Conservation (phyloP, 2,888 invertebrate species). For the Lissonota sp. region DNA sequence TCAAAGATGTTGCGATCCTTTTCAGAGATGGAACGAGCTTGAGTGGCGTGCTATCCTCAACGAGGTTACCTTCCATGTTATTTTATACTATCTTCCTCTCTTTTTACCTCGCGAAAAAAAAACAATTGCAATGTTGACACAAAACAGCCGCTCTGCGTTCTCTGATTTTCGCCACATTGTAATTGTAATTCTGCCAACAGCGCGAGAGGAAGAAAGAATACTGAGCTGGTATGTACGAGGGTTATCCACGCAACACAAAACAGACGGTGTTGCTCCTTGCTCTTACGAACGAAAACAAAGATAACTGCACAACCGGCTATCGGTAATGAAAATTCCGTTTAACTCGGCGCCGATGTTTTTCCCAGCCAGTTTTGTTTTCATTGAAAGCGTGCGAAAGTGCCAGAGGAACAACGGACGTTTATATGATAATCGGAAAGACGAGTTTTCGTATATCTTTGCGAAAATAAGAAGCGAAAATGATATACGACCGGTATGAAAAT, state of each 20-base stretch:
- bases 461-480: not conserved
- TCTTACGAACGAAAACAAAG: too few species aligned
- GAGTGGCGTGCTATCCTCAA: constrained; percentile 74
- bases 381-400: not conserved
- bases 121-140: too few species aligned
- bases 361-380: not conserved
- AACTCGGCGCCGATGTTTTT: not conserved
- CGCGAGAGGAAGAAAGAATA: too few species aligned
- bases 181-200: too few species aligned
- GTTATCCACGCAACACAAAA: too few species aligned
- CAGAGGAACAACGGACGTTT: not conserved
- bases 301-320: not conserved
- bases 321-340: constrained; percentile 14
- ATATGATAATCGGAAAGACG: too few species aligned
- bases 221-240: too few species aligned
- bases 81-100: not conserved
- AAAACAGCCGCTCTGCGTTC: too few species aligned
- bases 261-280: too few species aligned
- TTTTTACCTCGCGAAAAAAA: too few species aligned
- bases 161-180: too few species aligned
- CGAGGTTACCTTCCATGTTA: constrained; percentile 67
- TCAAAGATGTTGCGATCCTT: constrained; percentile 65
- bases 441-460: not conserved
- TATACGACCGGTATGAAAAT: too few species aligned
- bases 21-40: constrained; percentile 71